Evolutionary conservation across 2,113 vertebrate genomes (phyloP).

Genomic region (Tyto alba): DNA sequence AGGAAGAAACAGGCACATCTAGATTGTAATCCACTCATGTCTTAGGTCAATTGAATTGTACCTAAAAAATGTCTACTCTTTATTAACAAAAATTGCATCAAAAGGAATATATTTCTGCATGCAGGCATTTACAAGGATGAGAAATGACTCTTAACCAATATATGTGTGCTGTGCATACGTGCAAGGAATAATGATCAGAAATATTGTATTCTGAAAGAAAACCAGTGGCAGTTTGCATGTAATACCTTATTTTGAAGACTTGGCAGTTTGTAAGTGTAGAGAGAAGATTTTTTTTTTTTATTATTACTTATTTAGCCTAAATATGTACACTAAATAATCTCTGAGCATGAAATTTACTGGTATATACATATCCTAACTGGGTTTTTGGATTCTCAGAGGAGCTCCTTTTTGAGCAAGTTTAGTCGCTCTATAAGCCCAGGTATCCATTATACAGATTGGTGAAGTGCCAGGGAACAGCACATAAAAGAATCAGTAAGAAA

Average conservation of each 20-base stretch:
- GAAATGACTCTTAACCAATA: background rate
- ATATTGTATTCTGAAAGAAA: background rate
- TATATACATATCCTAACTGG: background rate
- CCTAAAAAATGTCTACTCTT: background rate
- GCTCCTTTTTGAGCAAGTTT: background rate
- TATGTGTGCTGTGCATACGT: background rate
- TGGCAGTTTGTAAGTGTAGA: background rate
- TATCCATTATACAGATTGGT: background rate
- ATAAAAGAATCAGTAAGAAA: background rate
- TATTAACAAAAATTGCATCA: background rate
- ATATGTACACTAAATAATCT: background rate
- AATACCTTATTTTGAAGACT: background rate
- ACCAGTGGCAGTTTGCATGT: background rate
- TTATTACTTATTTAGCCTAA: background rate
- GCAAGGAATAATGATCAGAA: background rate
- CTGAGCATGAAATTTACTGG: background rate
- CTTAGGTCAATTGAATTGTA: background rate
- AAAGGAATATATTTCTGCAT: background rate
- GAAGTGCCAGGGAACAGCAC: background rate
- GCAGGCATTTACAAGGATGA: background rate
- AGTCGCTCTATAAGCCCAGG: background rate
- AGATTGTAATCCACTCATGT: background rate
- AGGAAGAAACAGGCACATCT: background rate
- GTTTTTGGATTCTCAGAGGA: background rate
- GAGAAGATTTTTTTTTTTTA: background rate